Percentiles rank a stretch among this genome's conserved stretches.
phyloP scores from a whole-genome alignment of 2,113 vertebrate genomes.

The Parus major region DNA sequence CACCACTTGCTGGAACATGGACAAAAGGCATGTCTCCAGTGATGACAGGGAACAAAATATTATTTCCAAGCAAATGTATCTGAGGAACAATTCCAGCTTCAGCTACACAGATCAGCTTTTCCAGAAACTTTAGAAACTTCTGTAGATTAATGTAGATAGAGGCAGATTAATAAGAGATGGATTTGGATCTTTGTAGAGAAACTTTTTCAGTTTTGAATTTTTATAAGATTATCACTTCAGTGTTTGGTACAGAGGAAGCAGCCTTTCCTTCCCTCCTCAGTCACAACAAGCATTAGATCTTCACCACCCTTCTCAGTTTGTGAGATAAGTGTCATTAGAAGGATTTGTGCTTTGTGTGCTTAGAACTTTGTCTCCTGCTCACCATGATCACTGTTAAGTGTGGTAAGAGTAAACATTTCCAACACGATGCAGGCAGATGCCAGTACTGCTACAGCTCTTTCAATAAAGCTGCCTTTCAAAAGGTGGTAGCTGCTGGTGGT shows the following conservation, averaged over 20 bases:
- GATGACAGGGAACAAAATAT: not conserved
- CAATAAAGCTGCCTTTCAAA: not conserved
- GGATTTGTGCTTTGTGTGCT: not conserved
- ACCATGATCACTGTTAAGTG: rapidly evolving
- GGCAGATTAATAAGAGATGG: not conserved
- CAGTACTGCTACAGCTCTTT: not conserved
- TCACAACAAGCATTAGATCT: not conserved
- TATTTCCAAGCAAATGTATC: not conserved
- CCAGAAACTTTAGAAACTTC: slow-evolving; percentile 1
- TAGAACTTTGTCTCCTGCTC: not conserved
- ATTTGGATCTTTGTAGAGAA: not conserved
- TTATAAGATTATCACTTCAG: not conserved
- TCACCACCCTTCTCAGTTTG: not conserved
- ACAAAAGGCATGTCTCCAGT: not conserved
- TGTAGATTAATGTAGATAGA: not conserved
- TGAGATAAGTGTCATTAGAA: not conserved
- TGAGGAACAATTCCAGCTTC: slow-evolving; percentile 31
- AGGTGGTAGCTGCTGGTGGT: not conserved
- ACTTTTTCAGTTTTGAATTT: not conserved
- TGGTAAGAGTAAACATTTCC: not conserved
- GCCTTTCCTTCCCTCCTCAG: not conserved
- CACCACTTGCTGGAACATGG: not conserved
- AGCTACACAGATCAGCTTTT: slow-evolving; percentile 3
- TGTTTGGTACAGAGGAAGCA: not conserved
- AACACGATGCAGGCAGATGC: not conserved